Percentiles rank a stretch among this genome's conserved stretches.
phyloP scores from a whole-genome alignment of 2,797 vertebrate genomes.

The Lacerta agilis region DNA sequence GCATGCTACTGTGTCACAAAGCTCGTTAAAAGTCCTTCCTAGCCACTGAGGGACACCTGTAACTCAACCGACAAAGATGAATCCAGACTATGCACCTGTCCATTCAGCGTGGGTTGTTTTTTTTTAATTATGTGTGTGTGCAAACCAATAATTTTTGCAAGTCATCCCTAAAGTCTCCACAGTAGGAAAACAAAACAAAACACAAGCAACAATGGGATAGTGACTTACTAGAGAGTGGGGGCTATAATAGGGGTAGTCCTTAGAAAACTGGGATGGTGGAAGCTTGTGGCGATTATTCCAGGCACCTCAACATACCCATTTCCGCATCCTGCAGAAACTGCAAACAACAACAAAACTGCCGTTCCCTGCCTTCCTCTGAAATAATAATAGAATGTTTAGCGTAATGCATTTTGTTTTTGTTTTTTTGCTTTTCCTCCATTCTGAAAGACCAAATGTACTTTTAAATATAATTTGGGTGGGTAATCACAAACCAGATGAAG shows the following conservation, averaged over 20 bases:
- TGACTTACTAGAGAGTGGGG: not conserved
- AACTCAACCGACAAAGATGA: too few relatives aligned
- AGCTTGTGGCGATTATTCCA: not conserved
- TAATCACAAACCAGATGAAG: constrained; percentile 54
- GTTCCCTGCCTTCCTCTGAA: not conserved
- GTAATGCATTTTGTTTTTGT: not conserved
- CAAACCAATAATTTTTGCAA: not conserved
- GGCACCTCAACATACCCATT: not conserved
- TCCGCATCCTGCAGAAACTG: not conserved
- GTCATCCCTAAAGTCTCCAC: not conserved
- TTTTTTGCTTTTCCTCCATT: constrained; percentile 3
- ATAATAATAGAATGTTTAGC: not conserved
- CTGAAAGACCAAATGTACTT: constrained; percentile 43
- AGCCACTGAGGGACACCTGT: too few relatives aligned
- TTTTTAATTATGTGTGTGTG: not conserved
- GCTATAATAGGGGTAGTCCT: not conserved
- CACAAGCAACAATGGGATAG: not conserved
- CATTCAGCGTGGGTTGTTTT: too few relatives aligned
- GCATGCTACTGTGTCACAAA: too few relatives aligned
- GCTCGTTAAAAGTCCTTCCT: too few relatives aligned
- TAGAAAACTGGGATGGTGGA: not conserved
- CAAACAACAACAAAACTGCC: not conserved
- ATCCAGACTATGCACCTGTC: too few relatives aligned
- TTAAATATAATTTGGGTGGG: constrained; percentile 55
- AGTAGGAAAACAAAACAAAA: too few relatives aligned